Conservation (phyloP, 1,140 invertebrate genomes). For the Plutomurus gul region DNA sequence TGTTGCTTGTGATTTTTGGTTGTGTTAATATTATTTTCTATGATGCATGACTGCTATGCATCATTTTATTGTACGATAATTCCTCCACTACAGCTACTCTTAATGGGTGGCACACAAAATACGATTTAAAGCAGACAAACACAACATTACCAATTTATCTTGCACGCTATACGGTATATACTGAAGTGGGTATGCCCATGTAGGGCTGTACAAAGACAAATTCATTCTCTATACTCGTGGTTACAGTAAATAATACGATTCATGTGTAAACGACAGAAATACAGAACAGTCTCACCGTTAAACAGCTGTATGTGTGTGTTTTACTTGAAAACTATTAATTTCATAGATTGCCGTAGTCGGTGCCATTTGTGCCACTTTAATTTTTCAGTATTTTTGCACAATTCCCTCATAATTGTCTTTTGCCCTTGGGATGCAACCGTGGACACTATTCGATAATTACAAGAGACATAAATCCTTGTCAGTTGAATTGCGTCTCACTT, state of each 20-base stretch:
- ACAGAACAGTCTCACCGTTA: too few species aligned
- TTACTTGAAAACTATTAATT: too few species aligned
- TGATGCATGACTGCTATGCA: conserved; percentile 4
- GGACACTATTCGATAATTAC: not conserved
- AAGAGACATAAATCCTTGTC: conserved; percentile 16
- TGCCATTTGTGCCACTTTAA: not conserved
- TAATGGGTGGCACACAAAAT: not conserved
- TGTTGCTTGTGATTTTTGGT: conserved; percentile 15
- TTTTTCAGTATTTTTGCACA: conserved; percentile 3
- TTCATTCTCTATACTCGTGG: too few species aligned
- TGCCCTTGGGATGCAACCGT: not conserved
- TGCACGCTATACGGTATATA: not conserved
- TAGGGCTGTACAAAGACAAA: too few species aligned
- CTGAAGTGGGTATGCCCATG: not conserved
- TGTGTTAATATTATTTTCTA: not conserved
- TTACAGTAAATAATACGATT: too few species aligned
- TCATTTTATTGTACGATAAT: not conserved
- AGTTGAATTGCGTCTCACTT: not conserved
- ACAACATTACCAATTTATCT: not conserved
- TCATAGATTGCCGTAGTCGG: not conserved
- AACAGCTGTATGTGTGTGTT: too few species aligned
- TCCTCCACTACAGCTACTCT: not conserved
- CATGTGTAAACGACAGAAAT: too few species aligned
- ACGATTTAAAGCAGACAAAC: conserved; percentile 17
- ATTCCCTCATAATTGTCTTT: not conserved